Evolutionary conservation across 2,888 invertebrate genomes (phyloP).

Genomic region (Eulithis prunata): DNA sequence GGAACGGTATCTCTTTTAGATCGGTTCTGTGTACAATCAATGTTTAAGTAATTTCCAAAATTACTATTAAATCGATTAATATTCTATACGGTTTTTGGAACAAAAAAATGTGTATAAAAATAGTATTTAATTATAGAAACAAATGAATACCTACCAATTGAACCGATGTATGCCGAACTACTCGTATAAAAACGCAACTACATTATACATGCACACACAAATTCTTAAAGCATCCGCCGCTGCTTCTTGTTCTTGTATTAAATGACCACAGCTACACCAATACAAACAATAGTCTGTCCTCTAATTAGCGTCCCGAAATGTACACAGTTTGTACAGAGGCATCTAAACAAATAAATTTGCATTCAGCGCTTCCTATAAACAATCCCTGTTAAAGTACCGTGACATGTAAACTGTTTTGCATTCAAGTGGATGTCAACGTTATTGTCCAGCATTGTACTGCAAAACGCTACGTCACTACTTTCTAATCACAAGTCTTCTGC

Average conservation of each 20-base stretch:
- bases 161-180: too few relatives aligned
- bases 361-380: conserved; percentile 70
- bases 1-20: conserved; percentile 57
- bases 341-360: conserved; percentile 51
- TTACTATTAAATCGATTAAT: not conserved
- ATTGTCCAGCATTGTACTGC: conserved; percentile 72
- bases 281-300: conserved; percentile 15
- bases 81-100: too few relatives aligned
- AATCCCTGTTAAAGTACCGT: conserved; percentile 69
- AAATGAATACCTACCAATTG: too few relatives aligned
- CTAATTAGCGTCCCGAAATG: conserved; percentile 42
- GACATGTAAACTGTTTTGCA: conserved; percentile 78
- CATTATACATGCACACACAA: too few relatives aligned
- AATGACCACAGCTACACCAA: conserved; percentile 14
- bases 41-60: conserved; percentile 15
- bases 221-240: not conserved
- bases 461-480: conserved; percentile 29
- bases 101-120: too few relatives aligned
- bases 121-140: too few relatives aligned
- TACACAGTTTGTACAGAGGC: conserved; percentile 38
- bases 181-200: not conserved
- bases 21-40: conserved; percentile 45
- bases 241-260: conserved; percentile 4
- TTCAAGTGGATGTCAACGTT: conserved; percentile 77
- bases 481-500: conserved; percentile 17